Conservation (phyloP, 2,888 invertebrate species). For the Nyleta sp. region DNA sequence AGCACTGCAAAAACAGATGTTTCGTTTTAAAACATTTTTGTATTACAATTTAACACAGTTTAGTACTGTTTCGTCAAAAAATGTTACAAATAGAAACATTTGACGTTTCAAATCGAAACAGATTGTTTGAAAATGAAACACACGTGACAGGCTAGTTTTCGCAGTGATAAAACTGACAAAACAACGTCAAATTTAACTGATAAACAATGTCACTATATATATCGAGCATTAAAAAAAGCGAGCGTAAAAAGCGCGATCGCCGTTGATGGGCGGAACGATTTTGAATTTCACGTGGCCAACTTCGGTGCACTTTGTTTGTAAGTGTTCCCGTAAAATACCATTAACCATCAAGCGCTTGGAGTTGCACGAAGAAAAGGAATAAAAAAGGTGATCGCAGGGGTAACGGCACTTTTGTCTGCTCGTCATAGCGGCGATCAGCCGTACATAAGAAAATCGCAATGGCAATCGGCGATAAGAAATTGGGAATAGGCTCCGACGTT, state of each 20-base stretch:
- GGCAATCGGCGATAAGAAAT: slow-evolving; percentile 52
- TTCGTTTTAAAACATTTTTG: no score
- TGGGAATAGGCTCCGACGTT: slow-evolving; percentile 39
- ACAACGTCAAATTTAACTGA: no score
- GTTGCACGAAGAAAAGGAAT: slow-evolving; percentile 33
- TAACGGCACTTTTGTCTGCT: slow-evolving; percentile 41
- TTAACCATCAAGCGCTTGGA: slow-evolving; percentile 36
- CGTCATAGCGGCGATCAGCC: slow-evolving; percentile 52
- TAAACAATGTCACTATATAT: no score
- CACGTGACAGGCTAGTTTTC: no score
- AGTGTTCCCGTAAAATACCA: slow-evolving; percentile 40
- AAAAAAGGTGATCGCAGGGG: slow-evolving; percentile 43
- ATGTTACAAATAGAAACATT: no score
- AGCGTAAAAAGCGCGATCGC: background rate
- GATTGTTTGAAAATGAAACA: no score
- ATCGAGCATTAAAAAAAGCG: slow-evolving; percentile 8
- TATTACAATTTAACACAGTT: no score
- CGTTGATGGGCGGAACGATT: slow-evolving; percentile 2
- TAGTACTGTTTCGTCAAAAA: no score
- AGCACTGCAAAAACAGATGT: no score
- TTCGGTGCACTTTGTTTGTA: slow-evolving; percentile 32
- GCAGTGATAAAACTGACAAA: no score
- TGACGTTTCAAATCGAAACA: no score
- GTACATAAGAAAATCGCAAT: slow-evolving; percentile 60
- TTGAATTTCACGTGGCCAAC: slow-evolving; percentile 21